Evolutionary conservation across 2,113 vertebrate genomes (phyloP).

Genomic region (Mandrillus leucophaeus): DNA sequence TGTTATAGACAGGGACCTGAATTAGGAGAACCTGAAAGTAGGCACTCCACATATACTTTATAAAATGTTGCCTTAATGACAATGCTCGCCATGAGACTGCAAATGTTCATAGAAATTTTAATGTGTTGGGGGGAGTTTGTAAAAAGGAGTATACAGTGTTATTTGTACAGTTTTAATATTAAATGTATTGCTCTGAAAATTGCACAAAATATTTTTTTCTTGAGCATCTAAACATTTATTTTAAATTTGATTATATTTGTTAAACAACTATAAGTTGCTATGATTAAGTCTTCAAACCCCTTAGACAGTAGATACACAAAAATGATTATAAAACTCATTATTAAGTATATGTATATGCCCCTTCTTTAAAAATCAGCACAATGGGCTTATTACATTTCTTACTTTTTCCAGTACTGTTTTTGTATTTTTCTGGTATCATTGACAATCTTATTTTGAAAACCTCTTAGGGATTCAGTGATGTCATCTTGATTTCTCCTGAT

Average conservation of each 20-base stretch:
- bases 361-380: background rate
- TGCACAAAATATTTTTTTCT: background rate
- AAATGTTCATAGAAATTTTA: background rate
- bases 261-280: background rate
- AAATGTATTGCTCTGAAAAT: background rate
- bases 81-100: background rate
- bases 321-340: background rate
- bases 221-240: background rate
- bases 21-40: background rate
- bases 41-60: background rate
- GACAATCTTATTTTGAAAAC: background rate
- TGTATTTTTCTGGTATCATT: background rate
- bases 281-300: background rate
- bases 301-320: background rate
- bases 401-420: background rate
- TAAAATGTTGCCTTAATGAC: too few species aligned
- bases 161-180: background rate
- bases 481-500: background rate
- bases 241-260: background rate
- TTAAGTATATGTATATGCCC: background rate
- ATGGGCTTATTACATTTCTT: background rate
- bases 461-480: background rate
- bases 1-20: background rate
- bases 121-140: background rate
- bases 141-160: background rate